Evolutionary conservation across 2,888 invertebrate species (phyloP), one percentile per base, ranked within the genome.

Genomic region (Leucozona laternaria): DNA sequence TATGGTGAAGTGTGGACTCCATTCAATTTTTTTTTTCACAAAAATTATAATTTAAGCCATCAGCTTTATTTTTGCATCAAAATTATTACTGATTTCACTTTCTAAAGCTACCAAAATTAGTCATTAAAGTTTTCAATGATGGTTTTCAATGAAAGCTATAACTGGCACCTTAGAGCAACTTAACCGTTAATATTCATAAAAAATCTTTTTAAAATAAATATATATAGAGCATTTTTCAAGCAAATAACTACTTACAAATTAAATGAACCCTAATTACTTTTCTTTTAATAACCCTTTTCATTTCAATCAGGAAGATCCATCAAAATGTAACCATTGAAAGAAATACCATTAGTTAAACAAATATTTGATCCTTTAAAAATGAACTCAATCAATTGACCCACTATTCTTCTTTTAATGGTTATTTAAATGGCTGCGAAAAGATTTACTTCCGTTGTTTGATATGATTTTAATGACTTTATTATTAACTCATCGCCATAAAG

Each of bases 391-490:
- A 57, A 1, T 31, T 34, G 31, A 57, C 31, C 11, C 11, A 11
- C 22, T 7, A 50, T 25, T 58, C 40, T 50, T 50, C 37, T 55
- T 34, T 25, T 25, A 43, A 64, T 53, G 8, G 25, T 20, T 13
- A 68, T 55, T 64, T 75, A 43, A 71, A 43, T 57, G 43, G 31
- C 31, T 25, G 37, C 22, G 6, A 50, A 50, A 60, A 11, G 3
- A 60, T 48, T 20, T 60, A 48, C 28, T 68, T 48, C 53, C 57
- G 31, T 62, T 55, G 22, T 58, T 43, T 58, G 45, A 58, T 50
- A 31, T 20, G 5, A 15, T 48, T 71, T 76, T 81, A 77, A 81
- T 66, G 77, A 70, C 71, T 76, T 71, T 43, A 77, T 71, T 43
- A 77, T 77, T 10, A 58, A 43, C 57, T 64, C 62, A 7, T 25